These are phyloP conservation scores for Dichetophora obliterata DNA, from an alignment of 2,888 invertebrate genomes.

Conservation along the genomic window DNA sequence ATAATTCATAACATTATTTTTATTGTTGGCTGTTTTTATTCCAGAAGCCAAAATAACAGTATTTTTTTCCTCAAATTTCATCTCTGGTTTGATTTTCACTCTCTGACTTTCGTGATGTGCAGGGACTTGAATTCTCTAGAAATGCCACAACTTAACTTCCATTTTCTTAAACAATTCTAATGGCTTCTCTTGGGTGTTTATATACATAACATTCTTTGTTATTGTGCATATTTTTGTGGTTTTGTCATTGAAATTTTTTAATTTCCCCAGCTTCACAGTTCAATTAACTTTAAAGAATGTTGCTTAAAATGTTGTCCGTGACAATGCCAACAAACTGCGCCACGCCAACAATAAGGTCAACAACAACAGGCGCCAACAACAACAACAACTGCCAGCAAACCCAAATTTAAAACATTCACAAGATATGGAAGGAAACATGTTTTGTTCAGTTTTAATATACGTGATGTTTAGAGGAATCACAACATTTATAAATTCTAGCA, in stretches of 20 bases:
- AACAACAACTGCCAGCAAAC: neutral
- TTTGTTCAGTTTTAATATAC: conserved; percentile 10
- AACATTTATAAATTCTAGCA: conserved; percentile 1
- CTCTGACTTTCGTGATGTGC: no score
- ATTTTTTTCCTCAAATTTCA: no score
- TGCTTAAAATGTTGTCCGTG: conserved; percentile 1
- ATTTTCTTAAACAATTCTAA: no score
- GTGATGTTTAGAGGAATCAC: conserved; percentile 11
- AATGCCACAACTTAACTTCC: no score
- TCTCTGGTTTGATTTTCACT: no score
- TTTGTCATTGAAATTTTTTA: neutral
- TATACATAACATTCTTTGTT: no score
- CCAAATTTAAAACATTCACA: conserved; percentile 5
- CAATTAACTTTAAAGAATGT: conserved; percentile 14
- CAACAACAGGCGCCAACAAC: conserved; percentile 29
- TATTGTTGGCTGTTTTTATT: no score
- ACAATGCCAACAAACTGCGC: conserved; percentile 3
- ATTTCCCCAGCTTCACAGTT: conserved; percentile 13
- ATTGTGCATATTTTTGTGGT: no score
- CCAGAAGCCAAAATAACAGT: no score
- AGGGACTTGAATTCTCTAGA: no score
- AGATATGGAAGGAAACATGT: conserved; percentile 10
- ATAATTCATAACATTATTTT: no score
- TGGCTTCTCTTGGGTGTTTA: no score
- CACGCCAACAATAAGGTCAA: conserved; percentile 22